phyloP scores from a whole-genome alignment of 2,888 invertebrate genomes.

The Leptothorax acervorum region DNA sequence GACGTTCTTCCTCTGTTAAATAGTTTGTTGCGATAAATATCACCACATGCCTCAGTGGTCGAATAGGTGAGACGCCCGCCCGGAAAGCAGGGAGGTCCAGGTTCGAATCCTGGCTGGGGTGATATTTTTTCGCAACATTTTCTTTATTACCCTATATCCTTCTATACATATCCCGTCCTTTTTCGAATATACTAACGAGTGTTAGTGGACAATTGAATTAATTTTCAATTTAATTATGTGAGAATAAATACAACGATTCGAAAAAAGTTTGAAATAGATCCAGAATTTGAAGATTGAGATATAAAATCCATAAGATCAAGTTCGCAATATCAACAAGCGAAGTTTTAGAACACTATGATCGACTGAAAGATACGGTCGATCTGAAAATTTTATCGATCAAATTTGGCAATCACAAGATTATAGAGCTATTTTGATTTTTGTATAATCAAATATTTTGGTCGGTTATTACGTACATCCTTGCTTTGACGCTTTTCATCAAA shows the following conservation, averaged over 20 bases:
- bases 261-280: neutral
- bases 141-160: too few relatives aligned
- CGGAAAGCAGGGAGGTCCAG: too few relatives aligned
- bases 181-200: too few relatives aligned
- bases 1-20: too few relatives aligned
- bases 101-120: too few relatives aligned
- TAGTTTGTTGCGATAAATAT: too few relatives aligned
- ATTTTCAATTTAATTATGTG: too few relatives aligned
- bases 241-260: neutral
- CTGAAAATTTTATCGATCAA: neutral
- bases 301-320: neutral
- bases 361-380: neutral
- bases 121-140: too few relatives aligned
- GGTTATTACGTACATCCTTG: neutral
- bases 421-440: neutral
- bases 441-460: neutral
- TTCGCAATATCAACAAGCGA: neutral
- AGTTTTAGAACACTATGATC: neutral
- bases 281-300: neutral
- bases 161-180: too few relatives aligned
- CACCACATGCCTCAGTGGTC: too few relatives aligned
- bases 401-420: neutral
- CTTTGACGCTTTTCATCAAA: neutral
- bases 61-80: too few relatives aligned
- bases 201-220: too few relatives aligned